Conservation (phyloP, 2,888 invertebrate genomes). For the Ectemnius cavifrons region DNA sequence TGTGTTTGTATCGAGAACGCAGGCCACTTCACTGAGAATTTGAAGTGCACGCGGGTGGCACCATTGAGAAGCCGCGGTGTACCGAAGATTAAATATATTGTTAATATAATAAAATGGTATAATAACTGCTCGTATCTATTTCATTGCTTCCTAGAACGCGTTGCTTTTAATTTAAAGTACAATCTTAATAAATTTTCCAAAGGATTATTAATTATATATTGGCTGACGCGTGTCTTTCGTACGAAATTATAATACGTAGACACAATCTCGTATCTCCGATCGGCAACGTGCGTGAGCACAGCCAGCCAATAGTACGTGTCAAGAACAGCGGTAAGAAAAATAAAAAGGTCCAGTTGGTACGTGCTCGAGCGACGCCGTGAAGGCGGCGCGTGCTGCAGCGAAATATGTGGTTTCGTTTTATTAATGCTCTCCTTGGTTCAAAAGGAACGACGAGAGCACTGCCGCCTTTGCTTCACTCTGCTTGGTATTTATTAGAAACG, state of each 20-base stretch:
- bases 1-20: slow-evolving; percentile 49
- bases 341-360: slow-evolving; percentile 65
- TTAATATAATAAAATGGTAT: slow-evolving; percentile 58
- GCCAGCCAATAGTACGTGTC: slow-evolving; percentile 37
- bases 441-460: no score
- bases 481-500: no score
- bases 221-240: not conserved
- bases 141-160: not conserved
- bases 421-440: no score
- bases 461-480: no score
- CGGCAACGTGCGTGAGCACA: slow-evolving; percentile 14
- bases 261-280: no score
- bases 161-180: no score
- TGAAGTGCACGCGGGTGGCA: slow-evolving; percentile 29
- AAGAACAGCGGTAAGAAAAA: slow-evolving; percentile 41
- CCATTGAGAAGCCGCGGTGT: slow-evolving; percentile 17
- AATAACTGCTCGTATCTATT: slow-evolving; percentile 5
- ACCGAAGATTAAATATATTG: slow-evolving; percentile 65
- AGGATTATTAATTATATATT: no score
- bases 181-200: no score
- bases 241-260: no score
- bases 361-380: slow-evolving; percentile 59
- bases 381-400: slow-evolving; percentile 55
- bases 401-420: slow-evolving; percentile 40
- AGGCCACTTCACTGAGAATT: slow-evolving; percentile 31